These are phyloP conservation scores for Knipowitschia caucasica DNA, from an alignment of 2,797 vertebrate species.

Conservation along the genomic window DNA sequence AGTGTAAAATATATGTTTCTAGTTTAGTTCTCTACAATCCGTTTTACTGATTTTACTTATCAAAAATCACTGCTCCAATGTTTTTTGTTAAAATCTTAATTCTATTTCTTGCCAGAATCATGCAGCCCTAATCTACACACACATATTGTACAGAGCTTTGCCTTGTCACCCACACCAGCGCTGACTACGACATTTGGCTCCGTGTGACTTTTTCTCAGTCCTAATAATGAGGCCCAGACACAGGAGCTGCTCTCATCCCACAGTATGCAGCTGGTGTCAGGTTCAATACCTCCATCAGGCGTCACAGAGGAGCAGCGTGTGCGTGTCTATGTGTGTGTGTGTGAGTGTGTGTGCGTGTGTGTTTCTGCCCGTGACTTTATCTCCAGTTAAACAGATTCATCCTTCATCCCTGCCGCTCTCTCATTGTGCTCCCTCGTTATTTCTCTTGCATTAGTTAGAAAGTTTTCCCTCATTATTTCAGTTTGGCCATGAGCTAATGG, in stretches of 20 bases:
- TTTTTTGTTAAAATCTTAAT: too few species aligned
- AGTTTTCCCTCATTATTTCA: slow-evolving; percentile 13
- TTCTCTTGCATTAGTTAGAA: slow-evolving; percentile 32
- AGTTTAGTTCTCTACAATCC: too few species aligned
- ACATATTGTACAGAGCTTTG: too few species aligned
- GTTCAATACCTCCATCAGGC: slow-evolving; percentile 28
- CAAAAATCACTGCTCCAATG: too few species aligned
- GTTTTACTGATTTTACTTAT: too few species aligned
- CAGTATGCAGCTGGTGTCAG: slow-evolving; percentile 6
- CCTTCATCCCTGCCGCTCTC: slow-evolving; percentile 8
- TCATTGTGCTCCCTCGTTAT: slow-evolving; percentile 23
- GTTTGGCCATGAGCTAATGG: not conserved
- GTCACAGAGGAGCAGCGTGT: not conserved
- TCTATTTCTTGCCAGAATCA: too few species aligned
- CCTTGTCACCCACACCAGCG: not conserved
- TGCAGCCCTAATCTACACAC: too few species aligned
- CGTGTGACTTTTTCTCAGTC: not conserved
- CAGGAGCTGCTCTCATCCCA: not conserved
- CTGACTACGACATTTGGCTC: not conserved
- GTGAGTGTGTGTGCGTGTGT: slow-evolving; percentile 31
- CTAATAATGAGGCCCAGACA: slow-evolving; percentile 14
- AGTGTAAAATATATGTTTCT: too few species aligned
- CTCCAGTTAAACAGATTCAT: slow-evolving; percentile 9
- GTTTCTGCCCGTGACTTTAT: slow-evolving; percentile 46
- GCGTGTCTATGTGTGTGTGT: slow-evolving; percentile 22